Evolutionary conservation across 1,140 invertebrate species (phyloP), one percentile per base, ranked within the genome.

Genomic region (Drosophila pectinifera): DNA sequence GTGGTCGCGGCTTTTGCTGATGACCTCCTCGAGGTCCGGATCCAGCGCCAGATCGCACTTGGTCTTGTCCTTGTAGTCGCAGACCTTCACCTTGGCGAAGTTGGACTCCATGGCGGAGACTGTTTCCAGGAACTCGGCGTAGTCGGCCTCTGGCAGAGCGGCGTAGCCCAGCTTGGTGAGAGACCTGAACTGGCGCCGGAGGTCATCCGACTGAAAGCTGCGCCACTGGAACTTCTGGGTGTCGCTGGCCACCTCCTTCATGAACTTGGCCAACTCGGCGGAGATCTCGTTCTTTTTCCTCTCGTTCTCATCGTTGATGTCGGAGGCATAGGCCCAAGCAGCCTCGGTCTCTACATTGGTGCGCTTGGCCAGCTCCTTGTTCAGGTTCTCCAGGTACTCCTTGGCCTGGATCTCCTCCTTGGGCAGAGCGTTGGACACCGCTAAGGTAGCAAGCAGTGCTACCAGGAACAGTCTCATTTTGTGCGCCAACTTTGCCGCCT

Each of bases 61-160:
- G 0, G 80, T 93, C 0, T 73, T 74, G 75, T 96, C 92, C 36
- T 94, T 94, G 76, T 93, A 96, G 55, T 95, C 94, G 83, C 96
- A 97, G 20, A 98, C 95, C 92, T 96, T 97, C 0, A 96, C 95
- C 14, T 95, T 97, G 4, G 96, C 95, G 78, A 96, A 98, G 61
- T 96, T 95, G 1, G 94, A 94, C 83, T 96, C 94, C 96, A 98
- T 97, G 18, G 95, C 93, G 7, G 94, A 95, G 14, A 95, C 92
- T 0, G 95, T 93, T 61, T 94, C 93, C 80, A 95, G 94, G 34
- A 95, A 94, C 80, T 95, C 91, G 57, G 93, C 93, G 67, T 94
- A 94, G 62, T 94, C 94, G 39, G 95, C 94, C 81, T 96, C 94
- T 0, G 95, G 93, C 42, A 98, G 92, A 1, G 95, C 96, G 0